A percentile compares a stretch with the other conserved stretches of the same genome.
phyloP scores from a whole-genome alignment of 2,888 invertebrate species.

The Ceramica pisi region DNA sequence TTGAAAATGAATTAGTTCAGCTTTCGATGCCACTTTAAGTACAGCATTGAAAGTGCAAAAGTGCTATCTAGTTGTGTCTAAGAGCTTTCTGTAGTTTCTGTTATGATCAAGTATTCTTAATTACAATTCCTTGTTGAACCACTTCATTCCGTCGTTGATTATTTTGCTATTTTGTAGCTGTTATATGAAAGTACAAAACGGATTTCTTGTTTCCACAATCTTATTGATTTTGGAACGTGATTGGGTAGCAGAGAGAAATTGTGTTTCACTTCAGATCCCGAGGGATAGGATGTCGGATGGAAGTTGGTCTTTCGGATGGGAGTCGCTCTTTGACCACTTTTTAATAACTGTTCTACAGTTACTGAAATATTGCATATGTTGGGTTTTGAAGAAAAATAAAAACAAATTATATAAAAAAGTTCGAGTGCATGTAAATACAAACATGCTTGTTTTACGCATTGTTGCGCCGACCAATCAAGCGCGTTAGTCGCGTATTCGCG shows the following conservation, averaged over 20 bases:
- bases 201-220: conserved; percentile 36
- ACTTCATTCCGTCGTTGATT: background rate
- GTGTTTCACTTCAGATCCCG: conserved; percentile 28
- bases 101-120: conserved; percentile 17
- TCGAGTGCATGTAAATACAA: no score
- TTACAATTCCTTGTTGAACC: background rate
- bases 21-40: background rate
- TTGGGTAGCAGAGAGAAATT: conserved; percentile 39
- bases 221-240: conserved; percentile 49
- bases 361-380: background rate
- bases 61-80: background rate
- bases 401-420: no score
- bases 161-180: background rate
- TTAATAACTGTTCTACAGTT: conserved; percentile 10
- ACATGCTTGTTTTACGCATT: no score
- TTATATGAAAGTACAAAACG: conserved; percentile 22
- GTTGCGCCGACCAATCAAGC: no score
- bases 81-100: background rate
- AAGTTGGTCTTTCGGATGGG: conserved; percentile 6
- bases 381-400: background rate
- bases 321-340: conserved; percentile 14
- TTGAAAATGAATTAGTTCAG: no score
- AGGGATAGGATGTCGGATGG: background rate
- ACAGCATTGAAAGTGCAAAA: background rate
- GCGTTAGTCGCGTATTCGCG: no score